Evolutionary conservation across 2,797 vertebrate genomes (phyloP), one percentile per base, ranked within the genome.

Genomic region (Coregonus sp.): DNA sequence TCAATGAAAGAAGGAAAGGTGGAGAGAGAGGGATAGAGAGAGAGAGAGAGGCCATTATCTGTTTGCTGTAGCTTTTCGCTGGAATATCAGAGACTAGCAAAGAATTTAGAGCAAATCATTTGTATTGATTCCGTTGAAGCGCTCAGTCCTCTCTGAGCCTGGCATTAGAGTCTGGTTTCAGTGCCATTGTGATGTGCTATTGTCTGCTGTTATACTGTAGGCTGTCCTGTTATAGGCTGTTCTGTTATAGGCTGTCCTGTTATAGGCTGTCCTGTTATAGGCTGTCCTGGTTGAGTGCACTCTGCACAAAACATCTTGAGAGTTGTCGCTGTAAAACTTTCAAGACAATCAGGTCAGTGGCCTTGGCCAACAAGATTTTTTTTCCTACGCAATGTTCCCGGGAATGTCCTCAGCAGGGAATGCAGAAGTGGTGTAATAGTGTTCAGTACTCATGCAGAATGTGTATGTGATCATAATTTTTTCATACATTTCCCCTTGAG

Each of bases 291-390:
- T 63, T 76, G 61, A 47, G 16, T 77, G 73, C 75, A 79, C 79
- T 79, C 74, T 33, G 80, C 81, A 85, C 81, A 77, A 80, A 73
- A 54, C 72, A 74, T 79, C 75, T 78, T 5, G 0, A 75, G 82
- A 85, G 86, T 81, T 81, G 76, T 78, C 20, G 77, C 71, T 78
- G 80, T 89, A 82, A 89, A 92, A 93, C 84, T 92, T 92, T 91
- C 85, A 92, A 90, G 90, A 80, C 83, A 77, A 79, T 79, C 81
- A 66, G 74, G 72, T 67, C 54, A 65, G 54, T 37, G n/a, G 75
- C 59, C 63, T 65, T 66, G 78, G 80, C 52, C 78, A 65, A 81
- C 74, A 29, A 0, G 75, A 68, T 3, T 0, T 61, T 73, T 71
- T 74, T 68, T 78, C 63, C 51, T 56, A 20, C 73, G 68, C 40